These are phyloP conservation scores for Catalaphyllia jardinei DNA, from an alignment of 64 coral and sea anemone species.

Conservation along the genomic window DNA sequence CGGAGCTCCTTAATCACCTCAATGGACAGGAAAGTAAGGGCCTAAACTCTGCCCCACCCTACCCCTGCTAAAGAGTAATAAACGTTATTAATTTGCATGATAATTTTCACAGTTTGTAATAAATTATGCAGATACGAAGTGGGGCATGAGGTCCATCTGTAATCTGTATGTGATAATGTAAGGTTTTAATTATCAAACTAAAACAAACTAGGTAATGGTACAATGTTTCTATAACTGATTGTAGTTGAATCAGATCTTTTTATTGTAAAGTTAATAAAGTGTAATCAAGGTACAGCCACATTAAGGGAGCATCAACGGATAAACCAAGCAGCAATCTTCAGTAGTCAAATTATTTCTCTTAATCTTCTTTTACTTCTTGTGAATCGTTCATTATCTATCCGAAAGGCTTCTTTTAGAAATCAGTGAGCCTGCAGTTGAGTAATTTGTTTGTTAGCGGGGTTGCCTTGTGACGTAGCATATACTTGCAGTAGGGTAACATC, in stretches of 20 bases:
- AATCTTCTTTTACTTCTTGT: not conserved
- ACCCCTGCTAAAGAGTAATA: not conserved
- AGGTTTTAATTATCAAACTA: not conserved
- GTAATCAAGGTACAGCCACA: too few relatives aligned
- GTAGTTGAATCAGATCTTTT: too few relatives aligned
- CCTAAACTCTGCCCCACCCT: not conserved
- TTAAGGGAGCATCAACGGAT: not conserved
- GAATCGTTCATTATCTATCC: not conserved
- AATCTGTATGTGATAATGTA: not conserved
- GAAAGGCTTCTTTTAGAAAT: not conserved
- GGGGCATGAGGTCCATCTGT: not conserved
- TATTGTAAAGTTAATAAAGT: too few relatives aligned
- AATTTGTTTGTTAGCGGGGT: not conserved
- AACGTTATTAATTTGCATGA: not conserved
- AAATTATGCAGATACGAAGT: not conserved
- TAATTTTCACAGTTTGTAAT: not conserved
- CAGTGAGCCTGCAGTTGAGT: not conserved
- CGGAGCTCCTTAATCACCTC: conserved; percentile 47
- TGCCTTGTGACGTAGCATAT: not conserved
- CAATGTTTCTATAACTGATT: not conserved
- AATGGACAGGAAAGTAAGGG: not conserved
- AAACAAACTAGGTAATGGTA: not conserved
- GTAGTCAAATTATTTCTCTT: not conserved
- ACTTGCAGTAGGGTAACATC: not conserved
- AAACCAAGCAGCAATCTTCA: not conserved